Evolutionary conservation across 2,113 vertebrate genomes (phyloP).

Genomic region (Forbesichthys agassizii): DNA sequence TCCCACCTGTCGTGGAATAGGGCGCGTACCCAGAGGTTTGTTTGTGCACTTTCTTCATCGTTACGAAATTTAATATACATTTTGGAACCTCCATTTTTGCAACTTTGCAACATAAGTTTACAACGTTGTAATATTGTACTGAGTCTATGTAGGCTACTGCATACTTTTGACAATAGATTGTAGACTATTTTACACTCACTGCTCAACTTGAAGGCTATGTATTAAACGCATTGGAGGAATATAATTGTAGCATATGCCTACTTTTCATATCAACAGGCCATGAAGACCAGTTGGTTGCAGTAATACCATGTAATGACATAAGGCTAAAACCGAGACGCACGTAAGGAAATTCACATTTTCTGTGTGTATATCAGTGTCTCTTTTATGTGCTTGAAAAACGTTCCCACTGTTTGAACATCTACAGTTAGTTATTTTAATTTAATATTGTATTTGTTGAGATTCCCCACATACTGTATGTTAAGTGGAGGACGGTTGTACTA

Average conservation of each 20-base stretch:
- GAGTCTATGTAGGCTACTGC: no score
- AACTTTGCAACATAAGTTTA: no score
- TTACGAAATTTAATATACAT: background rate
- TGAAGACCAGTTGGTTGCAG: constrained; percentile 90
- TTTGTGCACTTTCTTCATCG: background rate
- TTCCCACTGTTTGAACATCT: background rate
- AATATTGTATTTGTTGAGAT: background rate
- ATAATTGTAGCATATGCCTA: background rate
- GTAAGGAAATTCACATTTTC: constrained; percentile 75
- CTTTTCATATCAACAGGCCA: constrained; percentile 75
- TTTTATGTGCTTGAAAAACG: background rate
- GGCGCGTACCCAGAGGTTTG: constrained; percentile 81
- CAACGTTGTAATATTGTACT: no score
- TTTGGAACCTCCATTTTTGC: no score
- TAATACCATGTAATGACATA: constrained; percentile 95
- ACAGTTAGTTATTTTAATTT: background rate
- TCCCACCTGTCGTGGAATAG: constrained; percentile 84
- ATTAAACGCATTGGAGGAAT: background rate
- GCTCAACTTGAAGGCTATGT: background rate
- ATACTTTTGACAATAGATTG: no score
- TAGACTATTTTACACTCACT: no score
- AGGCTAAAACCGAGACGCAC: constrained; percentile 92
- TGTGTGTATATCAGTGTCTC: background rate
- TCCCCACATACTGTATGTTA: no score
- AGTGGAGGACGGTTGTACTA: no score